A percentile compares a stretch with the other conserved stretches of the same genome.
These are phyloP conservation scores for Canis aureus DNA, from an alignment of 2,113 vertebrate genomes.

Conservation along the genomic window DNA sequence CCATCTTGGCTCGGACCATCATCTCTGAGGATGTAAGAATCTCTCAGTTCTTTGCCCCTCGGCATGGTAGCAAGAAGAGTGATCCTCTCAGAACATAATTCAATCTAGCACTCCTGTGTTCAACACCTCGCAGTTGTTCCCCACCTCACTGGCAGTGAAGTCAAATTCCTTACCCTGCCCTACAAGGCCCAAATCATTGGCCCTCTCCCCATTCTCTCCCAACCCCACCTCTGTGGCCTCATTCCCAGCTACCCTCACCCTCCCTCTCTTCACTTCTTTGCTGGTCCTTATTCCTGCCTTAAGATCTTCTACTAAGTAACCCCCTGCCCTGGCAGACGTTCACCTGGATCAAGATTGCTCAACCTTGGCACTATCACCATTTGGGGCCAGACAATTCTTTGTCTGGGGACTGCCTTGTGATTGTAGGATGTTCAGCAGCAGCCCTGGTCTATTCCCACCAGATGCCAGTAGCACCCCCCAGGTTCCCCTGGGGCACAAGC, in stretches of 20 bases:
- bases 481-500: neutral
- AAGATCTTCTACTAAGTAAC: neutral
- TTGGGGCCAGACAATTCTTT: neutral
- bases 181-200: neutral
- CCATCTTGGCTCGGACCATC: neutral
- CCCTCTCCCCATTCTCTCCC: neutral
- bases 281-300: neutral
- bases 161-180: neutral
- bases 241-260: neutral
- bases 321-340: neutral
- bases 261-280: neutral
- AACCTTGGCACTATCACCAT: too few relatives aligned
- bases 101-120: neutral
- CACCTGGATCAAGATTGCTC: neutral
- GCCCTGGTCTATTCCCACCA: neutral
- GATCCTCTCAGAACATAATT: neutral
- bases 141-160: neutral
- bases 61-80: neutral
- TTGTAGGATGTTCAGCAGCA: neutral
- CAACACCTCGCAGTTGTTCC: neutral
- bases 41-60: neutral
- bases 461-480: neutral
- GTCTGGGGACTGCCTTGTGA: neutral
- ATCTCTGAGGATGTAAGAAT: neutral
- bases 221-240: neutral